Conservation (phyloP, 2,888 invertebrate genomes). For the Zygaena filipendulae region DNA sequence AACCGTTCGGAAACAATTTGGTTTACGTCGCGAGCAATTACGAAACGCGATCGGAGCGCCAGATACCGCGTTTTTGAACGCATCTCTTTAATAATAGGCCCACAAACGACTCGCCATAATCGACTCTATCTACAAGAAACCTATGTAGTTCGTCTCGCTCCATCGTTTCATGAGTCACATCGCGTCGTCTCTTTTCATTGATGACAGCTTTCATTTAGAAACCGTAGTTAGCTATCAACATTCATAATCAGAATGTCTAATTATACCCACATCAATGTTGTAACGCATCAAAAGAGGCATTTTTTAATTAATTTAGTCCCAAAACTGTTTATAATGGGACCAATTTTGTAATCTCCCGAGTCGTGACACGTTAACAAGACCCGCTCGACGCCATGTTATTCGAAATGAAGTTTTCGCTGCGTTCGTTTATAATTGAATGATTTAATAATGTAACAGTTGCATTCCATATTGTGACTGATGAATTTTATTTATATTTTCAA, state of each 20-base stretch:
- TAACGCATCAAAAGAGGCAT: slow-evolving; percentile 54
- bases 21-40: slow-evolving; percentile 57
- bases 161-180: slow-evolving; percentile 18
- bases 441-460: too few species aligned
- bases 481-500: too few species aligned
- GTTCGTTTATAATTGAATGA: too few species aligned
- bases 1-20: slow-evolving; percentile 62
- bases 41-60: slow-evolving; percentile 46
- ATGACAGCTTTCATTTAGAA: slow-evolving; percentile 54
- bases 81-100: slow-evolving; percentile 63
- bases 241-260: slow-evolving; percentile 61
- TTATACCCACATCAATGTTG: slow-evolving; percentile 64
- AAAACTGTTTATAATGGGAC: slow-evolving; percentile 61
- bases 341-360: slow-evolving; percentile 65
- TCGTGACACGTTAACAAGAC: slow-evolving; percentile 53
- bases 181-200: slow-evolving; percentile 28
- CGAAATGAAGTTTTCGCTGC: too few species aligned
- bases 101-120: slow-evolving; percentile 36
- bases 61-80: slow-evolving; percentile 46
- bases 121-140: slow-evolving; percentile 37
- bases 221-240: slow-evolving; percentile 46
- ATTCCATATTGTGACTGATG: too few species aligned
- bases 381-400: slow-evolving; percentile 44
- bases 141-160: slow-evolving; percentile 28
- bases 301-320: slow-evolving; percentile 65